Conservation (phyloP, 2,888 invertebrate genomes). For the Melitaea athalia region DNA sequence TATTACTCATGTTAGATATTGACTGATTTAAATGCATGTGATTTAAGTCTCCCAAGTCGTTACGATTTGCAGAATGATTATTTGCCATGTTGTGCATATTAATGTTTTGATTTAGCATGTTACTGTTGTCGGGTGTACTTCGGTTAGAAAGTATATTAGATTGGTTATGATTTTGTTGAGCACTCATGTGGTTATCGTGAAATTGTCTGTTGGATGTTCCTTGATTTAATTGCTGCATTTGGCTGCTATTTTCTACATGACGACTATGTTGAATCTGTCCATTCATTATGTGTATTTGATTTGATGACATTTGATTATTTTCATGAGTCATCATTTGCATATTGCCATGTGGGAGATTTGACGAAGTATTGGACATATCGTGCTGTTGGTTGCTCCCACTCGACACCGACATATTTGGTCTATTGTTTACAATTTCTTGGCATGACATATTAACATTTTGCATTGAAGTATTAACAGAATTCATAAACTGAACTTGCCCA, state of each 20-base stretch:
- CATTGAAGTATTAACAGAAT: conserved; percentile 68
- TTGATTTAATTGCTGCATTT: conserved; percentile 69
- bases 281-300: conserved; percentile 78
- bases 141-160: conserved; percentile 64
- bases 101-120: conserved; percentile 70
- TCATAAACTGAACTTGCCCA: conserved; percentile 70
- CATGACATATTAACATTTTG: conserved; percentile 73
- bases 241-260: conserved; percentile 61
- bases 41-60: conserved; percentile 67
- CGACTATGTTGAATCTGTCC: conserved; percentile 76
- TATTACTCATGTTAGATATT: conserved; percentile 64
- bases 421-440: conserved; percentile 67
- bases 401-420: conserved; percentile 62
- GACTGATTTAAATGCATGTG: conserved; percentile 76
- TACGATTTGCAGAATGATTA: conserved; percentile 64
- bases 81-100: conserved; percentile 67
- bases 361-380: conserved; percentile 57
- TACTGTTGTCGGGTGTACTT: conserved; percentile 65
- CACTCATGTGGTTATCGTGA: conserved; percentile 66
- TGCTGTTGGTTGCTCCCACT: conserved; percentile 64
- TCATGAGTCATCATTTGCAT: conserved; percentile 73
- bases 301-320: conserved; percentile 61
- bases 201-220: conserved; percentile 60
- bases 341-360: conserved; percentile 67
- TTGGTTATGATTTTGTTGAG: conserved; percentile 66